Evolutionary conservation across 2,888 invertebrate species (phyloP).

Genomic region (Synanthedon andrenaeformis): DNA sequence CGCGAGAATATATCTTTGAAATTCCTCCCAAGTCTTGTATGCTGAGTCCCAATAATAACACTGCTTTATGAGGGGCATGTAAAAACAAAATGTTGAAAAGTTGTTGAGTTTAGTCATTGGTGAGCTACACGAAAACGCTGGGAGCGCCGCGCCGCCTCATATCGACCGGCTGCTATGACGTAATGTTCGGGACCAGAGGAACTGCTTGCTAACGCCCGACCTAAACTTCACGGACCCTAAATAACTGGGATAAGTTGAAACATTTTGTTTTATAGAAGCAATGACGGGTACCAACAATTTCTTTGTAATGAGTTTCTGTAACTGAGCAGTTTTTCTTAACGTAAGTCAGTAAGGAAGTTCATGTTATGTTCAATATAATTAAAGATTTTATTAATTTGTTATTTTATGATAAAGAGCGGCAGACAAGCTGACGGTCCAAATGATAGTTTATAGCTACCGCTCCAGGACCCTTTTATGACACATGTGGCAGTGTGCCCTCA

Average conservation of each 20-base stretch:
- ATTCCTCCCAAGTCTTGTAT: too few species aligned
- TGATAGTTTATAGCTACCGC: too few species aligned
- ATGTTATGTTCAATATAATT: too few species aligned
- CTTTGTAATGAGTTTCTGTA: too few species aligned
- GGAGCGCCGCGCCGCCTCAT: conserved; percentile 24
- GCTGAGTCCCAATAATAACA: background rate
- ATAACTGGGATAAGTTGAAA: background rate
- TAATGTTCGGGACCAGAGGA: conserved; percentile 17
- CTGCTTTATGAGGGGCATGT: conserved; percentile 14
- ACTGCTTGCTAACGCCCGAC: background rate
- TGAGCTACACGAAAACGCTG: conserved; percentile 13
- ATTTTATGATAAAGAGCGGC: too few species aligned
- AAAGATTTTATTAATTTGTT: too few species aligned
- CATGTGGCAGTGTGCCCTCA: too few species aligned
- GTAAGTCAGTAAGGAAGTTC: too few species aligned
- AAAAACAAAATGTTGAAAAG: conserved; percentile 35
- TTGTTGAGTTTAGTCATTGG: conserved; percentile 27
- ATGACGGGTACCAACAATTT: background rate
- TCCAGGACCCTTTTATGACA: too few species aligned
- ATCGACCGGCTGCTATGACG: conserved; percentile 48
- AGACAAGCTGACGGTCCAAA: too few species aligned
- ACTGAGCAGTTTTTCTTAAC: too few species aligned
- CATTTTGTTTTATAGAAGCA: background rate
- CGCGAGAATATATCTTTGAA: too few species aligned
- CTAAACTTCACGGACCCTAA: conserved; percentile 1